Base-by-base conservation (phyloP, 2,888 invertebrate genomes). In the Lasius fuliginosus region DNA sequence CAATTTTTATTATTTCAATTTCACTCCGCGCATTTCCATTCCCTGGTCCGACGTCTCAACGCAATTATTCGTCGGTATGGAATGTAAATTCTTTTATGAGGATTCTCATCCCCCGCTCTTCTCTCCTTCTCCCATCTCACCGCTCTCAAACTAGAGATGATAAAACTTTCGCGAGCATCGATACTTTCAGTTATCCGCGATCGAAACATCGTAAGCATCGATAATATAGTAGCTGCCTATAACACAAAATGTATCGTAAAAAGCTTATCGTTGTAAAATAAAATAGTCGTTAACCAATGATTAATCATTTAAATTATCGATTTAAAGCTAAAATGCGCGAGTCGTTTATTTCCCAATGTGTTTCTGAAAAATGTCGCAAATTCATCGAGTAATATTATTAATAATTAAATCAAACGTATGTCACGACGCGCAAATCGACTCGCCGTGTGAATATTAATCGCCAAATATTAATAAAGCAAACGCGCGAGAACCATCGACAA, bases 1-100 rank as follows among this genome's bases (percentile, higher is more conserved):
- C 79, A 81, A 81, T 81, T 81, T 81, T 81, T 81, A 81, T 81
- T 73, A 81, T 81, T 81, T 79, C 79, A 79, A 79, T 79, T 73
- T 81, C 58, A 58, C 53, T 12, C 30, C 33, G 42, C 58, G 71
- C 15, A 2, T n/a, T 71, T 42, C 79, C 30, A 60, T 8, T 8
- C 46, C 23, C 73, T 18, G 71, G 60, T 58, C 58, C 30, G 79
- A 46, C 60, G 60, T 81, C 60, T n/a, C 56, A n/a, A 53, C 71
- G 71, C 71, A 69, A 79, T 71, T 79, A 79, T 71, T 79, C 77
- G 68, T 68, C 42, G 69, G 73, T 23, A 60, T 33, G 73, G 73
- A 81, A 81, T 81, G 79, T 81, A 81, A 81, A 79, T 62, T 81
- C 36, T 73, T 73, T 73, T 81, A 60, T 23, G 71, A 60, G 69